phyloP scores from a whole-genome alignment of 2,797 vertebrate species.

The Hemitrygon akajei region DNA sequence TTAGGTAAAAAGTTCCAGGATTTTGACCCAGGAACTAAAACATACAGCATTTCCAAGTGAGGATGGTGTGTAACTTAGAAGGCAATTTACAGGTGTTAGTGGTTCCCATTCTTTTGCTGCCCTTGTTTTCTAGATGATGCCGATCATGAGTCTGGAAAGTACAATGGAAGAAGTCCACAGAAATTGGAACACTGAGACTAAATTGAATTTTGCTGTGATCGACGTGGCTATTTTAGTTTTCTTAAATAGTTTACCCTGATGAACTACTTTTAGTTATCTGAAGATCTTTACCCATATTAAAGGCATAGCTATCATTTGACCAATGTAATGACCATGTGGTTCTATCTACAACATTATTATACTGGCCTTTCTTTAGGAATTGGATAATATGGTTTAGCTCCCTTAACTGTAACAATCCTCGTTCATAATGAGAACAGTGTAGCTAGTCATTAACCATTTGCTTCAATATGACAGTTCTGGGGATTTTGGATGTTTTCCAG shows the following conservation, averaged over 20 bases:
- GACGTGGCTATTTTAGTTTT: background rate
- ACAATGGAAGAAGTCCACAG: background rate
- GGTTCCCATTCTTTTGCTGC: too few relatives aligned
- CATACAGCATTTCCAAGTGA: too few relatives aligned
- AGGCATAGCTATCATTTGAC: background rate
- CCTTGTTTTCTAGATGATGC: too few relatives aligned
- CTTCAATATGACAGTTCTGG: background rate
- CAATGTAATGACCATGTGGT: background rate
- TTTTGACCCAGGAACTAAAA: too few relatives aligned
- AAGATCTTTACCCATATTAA: background rate
- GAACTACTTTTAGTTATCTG: background rate
- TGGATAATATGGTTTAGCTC: background rate
- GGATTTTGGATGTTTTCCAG: conserved; percentile 27
- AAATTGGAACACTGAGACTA: background rate
- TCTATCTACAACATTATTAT: background rate
- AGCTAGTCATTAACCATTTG: conserved; percentile 29
- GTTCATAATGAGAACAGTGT: background rate
- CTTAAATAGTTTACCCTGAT: background rate
- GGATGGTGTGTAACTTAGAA: too few relatives aligned
- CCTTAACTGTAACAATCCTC: background rate
- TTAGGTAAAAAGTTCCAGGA: too few relatives aligned
- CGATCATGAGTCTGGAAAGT: too few relatives aligned
- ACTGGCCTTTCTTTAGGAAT: background rate
- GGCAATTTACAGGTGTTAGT: too few relatives aligned
- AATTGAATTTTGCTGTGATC: background rate